Base-by-base conservation (phyloP, 2,113 vertebrate species). In the Panurus biarmicus region DNA sequence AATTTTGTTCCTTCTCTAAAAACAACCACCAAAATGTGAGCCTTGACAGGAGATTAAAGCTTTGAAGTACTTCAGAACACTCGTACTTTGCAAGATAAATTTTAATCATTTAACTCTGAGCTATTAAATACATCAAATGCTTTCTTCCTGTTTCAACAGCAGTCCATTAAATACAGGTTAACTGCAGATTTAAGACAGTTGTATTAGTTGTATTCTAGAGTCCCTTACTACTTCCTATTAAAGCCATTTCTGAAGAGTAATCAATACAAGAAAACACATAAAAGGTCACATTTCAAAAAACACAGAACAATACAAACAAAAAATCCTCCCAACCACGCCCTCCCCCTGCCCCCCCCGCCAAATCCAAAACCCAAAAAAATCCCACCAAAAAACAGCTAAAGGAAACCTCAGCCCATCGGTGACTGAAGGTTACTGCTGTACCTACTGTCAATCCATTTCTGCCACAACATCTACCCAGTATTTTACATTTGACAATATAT, bases 351-450 rank as follows among this genome's bases (percentile, higher is more conserved):
- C 40, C 40, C 40, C 40, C 40, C 10, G 12, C 10, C 74, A 76
- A 28, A 5, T 14, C 6, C 26, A 17, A 20, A 1, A 20, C 14
- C 4, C 13, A 5, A 31, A 50, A 83, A 38, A 20, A 2, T n/a
- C 12, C 13, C 17, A 51, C 5, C 11, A 24, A 28, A 57, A 69
- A 29, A 9, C 10, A 57, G 8, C 5, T 36, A 29, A 47, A 24
- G 48, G 14, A 83, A 80, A 48, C 3, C 8, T n/a, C 44, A 45
- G 10, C 15, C 11, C 1, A 8, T 0, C 2, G 1, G 14, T 78
- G 33, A 77, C 38, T 66, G 7, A 25, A 73, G 66, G 25, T 74
- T 58, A 57, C 29, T 58, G 35, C 12, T 77, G 22, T 57, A 65
- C 7, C 24, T 65, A 13, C 1, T 36, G 48, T 19, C 47, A 54